A percentile compares a stretch with the other conserved stretches of the same genome.
phyloP scores from a whole-genome alignment of 2,113 vertebrate genomes.

The Chinchilla lanigera region DNA sequence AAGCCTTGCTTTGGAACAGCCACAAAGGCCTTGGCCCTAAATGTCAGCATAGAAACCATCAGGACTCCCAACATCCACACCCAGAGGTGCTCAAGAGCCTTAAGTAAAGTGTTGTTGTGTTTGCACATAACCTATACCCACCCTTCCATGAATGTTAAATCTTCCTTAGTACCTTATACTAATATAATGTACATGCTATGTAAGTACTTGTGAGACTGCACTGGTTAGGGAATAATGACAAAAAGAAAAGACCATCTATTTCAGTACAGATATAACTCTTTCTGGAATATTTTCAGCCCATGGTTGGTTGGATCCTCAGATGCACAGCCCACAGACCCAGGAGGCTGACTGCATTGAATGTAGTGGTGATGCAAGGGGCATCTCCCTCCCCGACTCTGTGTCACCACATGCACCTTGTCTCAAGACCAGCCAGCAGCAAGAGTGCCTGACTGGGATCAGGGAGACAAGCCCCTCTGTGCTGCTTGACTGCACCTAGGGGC shows the following conservation, averaged over 20 bases:
- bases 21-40: not conserved
- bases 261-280: not conserved
- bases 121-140: not conserved
- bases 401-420: not conserved
- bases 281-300: not conserved
- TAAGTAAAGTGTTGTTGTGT: not conserved
- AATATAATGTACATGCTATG: not conserved
- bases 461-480: no score
- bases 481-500: not conserved
- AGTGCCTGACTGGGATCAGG: fast-evolving
- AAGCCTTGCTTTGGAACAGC: not conserved
- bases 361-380: not conserved
- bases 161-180: not conserved
- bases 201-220: not conserved
- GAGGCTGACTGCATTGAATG: not conserved
- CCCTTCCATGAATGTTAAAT: not conserved
- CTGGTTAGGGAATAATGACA: not conserved
- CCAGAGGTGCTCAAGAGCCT: not conserved
- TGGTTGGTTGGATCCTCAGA: not conserved
- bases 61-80: not conserved
- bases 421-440: not conserved
- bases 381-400: not conserved
- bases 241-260: not conserved
- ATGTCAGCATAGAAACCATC: not conserved
- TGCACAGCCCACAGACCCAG: not conserved